Evolutionary conservation across 2,113 vertebrate genomes (phyloP).

Genomic region (Hypanus sabinus): DNA sequence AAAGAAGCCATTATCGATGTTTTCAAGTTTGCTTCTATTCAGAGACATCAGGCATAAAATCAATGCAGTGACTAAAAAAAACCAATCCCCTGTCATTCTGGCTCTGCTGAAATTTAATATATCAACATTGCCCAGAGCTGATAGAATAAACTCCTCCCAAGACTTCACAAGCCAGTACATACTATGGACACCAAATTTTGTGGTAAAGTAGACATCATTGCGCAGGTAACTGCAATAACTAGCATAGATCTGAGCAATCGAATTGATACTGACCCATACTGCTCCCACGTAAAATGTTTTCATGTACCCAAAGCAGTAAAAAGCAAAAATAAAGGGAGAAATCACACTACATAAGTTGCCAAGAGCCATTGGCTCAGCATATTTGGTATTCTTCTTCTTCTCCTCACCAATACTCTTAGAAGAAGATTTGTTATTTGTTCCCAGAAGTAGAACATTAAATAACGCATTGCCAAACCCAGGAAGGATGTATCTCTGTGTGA

Average conservation of each 20-base stretch:
- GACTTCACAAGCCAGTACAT: conserved; percentile 72
- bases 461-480: conserved; percentile 78
- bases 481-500: conserved; percentile 69
- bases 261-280: conserved; percentile 69
- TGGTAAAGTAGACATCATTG: conserved; percentile 67
- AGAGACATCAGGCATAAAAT: conserved; percentile 60
- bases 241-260: conserved; percentile 64
- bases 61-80: conserved; percentile 64
- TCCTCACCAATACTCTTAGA: conserved; percentile 64
- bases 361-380: conserved; percentile 78
- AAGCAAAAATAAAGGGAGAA: conserved; percentile 68
- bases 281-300: conserved; percentile 60
- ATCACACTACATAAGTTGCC: conserved; percentile 71
- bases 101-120: conserved; percentile 48
- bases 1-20: conserved; percentile 68
- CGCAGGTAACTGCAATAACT: conserved; percentile 74
- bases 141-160: conserved; percentile 73
- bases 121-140: conserved; percentile 40
- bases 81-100: conserved; percentile 72
- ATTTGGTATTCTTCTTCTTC: conserved; percentile 82
- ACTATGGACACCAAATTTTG: conserved; percentile 71
- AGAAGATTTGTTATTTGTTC: conserved; percentile 56
- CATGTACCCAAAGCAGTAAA: conserved; percentile 72
- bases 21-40: conserved; percentile 68
- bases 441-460: conserved; percentile 74